Conservation (phyloP, 2,888 invertebrate species). For the Pseudeuparius sepicola region DNA sequence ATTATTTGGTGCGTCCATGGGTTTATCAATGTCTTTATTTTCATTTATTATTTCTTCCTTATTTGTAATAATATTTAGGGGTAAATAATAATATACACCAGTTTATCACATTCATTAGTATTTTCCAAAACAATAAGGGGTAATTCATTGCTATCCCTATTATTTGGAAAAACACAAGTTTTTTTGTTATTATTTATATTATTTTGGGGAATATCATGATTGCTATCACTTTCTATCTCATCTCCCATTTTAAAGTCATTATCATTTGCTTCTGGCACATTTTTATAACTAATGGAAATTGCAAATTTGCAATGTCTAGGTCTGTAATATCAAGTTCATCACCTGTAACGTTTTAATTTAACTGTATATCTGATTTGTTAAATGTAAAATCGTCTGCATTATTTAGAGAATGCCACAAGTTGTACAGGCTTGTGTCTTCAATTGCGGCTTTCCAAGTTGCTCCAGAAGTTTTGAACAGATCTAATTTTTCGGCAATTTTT, state of each 20-base stretch:
- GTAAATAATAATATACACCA: too few relatives aligned
- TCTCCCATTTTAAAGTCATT: conserved; percentile 1
- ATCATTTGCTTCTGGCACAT: conserved; percentile 1
- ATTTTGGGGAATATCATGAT: conserved; percentile 7
- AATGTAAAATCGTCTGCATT: not conserved
- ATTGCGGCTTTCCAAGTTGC: conserved; percentile 13
- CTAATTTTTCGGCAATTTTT: conserved; percentile 14
- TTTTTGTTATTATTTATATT: conserved; percentile 11
- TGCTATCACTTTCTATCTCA: conserved; percentile 10
- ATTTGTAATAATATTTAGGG: too few relatives aligned
- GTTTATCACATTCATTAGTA: too few relatives aligned
- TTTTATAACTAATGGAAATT: conserved; percentile 1
- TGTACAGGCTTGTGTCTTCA: conserved; percentile 12
- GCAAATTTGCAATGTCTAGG: conserved; percentile 3
- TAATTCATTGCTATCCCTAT: conserved; percentile 6
- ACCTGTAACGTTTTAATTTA: conserved; percentile 12
- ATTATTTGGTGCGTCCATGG: too few relatives aligned
- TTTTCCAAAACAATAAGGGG: too few relatives aligned
- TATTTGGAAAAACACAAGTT: conserved; percentile 2
- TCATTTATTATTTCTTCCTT: too few relatives aligned
- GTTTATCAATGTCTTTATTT: too few relatives aligned
- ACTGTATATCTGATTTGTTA: conserved; percentile 7
- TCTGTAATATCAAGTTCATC: conserved; percentile 12
- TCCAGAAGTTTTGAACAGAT: conserved; percentile 12
- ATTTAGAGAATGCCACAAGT: conserved; percentile 11